phyloP scores from a whole-genome alignment of 2,113 vertebrate genomes.

The Meriones unguiculatus region DNA sequence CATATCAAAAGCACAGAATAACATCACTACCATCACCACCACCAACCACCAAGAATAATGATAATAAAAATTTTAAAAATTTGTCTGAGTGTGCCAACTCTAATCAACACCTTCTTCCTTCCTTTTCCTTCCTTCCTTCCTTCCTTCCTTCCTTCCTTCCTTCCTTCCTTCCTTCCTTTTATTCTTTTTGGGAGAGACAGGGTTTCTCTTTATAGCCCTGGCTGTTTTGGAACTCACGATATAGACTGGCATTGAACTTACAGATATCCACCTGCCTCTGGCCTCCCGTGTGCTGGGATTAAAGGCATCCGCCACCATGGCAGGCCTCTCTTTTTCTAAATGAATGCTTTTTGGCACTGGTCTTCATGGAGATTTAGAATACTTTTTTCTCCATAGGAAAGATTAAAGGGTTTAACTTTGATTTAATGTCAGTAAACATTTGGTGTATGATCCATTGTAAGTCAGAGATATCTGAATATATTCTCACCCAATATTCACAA shows the following conservation, averaged over 20 bases:
- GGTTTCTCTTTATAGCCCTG: background rate
- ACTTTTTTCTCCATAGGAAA: background rate
- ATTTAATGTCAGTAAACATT: background rate
- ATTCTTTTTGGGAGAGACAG: background rate
- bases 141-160: too few species aligned
- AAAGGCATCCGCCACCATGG: background rate
- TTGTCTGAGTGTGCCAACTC: background rate
- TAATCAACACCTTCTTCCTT: background rate
- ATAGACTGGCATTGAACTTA: background rate
- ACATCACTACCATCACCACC: background rate
- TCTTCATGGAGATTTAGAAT: background rate
- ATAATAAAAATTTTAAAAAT: background rate
- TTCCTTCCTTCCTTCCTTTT: too few species aligned
- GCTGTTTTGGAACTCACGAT: background rate
- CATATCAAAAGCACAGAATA: background rate
- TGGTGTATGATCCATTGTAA: background rate
- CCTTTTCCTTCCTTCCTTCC: fast-evolving
- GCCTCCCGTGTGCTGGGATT: background rate
- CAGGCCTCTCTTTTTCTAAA: background rate
- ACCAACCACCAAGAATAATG: too few species aligned
- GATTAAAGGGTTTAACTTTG: background rate
- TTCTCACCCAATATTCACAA: background rate
- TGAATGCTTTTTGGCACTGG: background rate
- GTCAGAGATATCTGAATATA: background rate
- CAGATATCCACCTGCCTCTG: background rate